These are phyloP conservation scores for Manis pentadactyla DNA, from an alignment of 2,797 vertebrate genomes.

Conservation along the genomic window DNA sequence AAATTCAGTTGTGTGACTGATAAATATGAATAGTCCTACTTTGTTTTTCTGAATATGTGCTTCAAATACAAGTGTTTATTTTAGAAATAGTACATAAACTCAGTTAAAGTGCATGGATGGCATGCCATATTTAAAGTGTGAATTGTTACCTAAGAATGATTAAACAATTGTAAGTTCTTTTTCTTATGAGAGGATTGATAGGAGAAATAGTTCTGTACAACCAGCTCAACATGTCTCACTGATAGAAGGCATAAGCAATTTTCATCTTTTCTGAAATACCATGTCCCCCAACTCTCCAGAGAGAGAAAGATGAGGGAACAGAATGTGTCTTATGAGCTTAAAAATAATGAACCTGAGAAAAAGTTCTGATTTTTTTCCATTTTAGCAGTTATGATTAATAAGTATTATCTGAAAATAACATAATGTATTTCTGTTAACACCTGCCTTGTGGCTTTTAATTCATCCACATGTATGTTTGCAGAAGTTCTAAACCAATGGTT, in stretches of 20 bases:
- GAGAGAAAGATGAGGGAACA: background rate
- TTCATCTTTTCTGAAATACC: background rate
- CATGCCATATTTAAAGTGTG: background rate
- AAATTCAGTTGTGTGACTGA: background rate
- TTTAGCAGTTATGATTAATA: background rate
- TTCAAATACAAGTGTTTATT: constrained; percentile 30
- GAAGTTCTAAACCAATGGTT: background rate
- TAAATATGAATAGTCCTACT: constrained; percentile 23
- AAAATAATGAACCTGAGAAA: background rate
- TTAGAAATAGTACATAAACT: constrained; percentile 22
- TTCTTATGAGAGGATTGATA: background rate
- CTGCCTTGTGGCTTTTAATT: background rate
- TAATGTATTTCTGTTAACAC: background rate
- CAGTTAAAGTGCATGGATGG: background rate
- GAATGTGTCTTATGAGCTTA: constrained; percentile 1
- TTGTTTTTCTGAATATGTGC: background rate
- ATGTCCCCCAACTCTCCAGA: background rate
- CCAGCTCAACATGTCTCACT: background rate
- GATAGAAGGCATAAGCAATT: background rate
- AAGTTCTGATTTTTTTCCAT: background rate
- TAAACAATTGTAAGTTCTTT: background rate
- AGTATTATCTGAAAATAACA: constrained; percentile 32
- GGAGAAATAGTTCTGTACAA: background rate
- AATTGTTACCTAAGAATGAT: constrained; percentile 4
- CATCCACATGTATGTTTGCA: background rate